Evolutionary conservation across 2,888 invertebrate genomes (phyloP), one percentile per base, ranked within the genome.

Genomic region (Venustoraphidia nigricollis): DNA sequence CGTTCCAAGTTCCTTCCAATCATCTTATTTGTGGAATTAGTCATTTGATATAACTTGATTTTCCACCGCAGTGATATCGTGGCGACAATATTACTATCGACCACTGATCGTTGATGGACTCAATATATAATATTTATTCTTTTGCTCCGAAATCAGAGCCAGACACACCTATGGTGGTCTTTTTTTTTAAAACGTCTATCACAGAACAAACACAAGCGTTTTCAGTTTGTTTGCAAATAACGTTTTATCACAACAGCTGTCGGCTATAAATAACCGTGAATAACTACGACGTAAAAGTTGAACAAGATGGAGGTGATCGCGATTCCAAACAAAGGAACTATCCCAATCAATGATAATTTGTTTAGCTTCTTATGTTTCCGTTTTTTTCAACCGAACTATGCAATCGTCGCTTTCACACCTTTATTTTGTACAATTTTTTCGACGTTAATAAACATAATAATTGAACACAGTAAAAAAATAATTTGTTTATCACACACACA

Each of bases 191-290:
- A 34, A 51, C 47, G 52, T 50, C 49, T 50, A 52, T 52, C 52
- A 52, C 52, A 52, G 52, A 52, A 51, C 52, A 49, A 52, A 50
- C 52, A 52, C 52, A 52, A 48, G 40, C 48, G 47, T 49, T 47
- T 47, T 46, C 41, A 46, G 48, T 48, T 36, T 48, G 45, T 50
- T 51, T 51, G 45, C 27, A 46, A 34, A 27, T 27, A 46, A 39
- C 43, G 47, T 47, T 47, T 47, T 52, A 52, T 52, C 52, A 52
- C 52, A 52, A 47, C 52, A 52, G 50, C 52, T 52, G 52, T 50
- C 48, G 50, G 48, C 47, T 51, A 51, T 48, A 46, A 47, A 50
- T 52, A 52, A 49, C 45, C 41, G 44, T 27, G 27, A 27, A 27
- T 27, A 27, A 27, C 27, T 27, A 48, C 50, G 46, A 48, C 50